phyloP scores from a whole-genome alignment of 2,888 invertebrate species.

The Drosophila kanekoi region DNA sequence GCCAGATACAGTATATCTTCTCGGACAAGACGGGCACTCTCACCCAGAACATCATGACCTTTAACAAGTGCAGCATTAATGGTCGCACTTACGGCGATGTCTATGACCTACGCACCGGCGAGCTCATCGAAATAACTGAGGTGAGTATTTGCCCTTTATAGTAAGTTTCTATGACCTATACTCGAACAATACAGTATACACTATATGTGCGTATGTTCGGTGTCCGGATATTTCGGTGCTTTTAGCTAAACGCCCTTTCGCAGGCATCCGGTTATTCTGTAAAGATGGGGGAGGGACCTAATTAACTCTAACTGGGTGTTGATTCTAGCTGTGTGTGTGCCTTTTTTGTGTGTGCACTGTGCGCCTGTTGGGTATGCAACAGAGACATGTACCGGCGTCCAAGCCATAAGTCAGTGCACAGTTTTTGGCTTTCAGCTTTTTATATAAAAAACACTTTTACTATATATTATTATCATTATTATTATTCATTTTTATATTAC shows the following conservation, averaged over 20 bases:
- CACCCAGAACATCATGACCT: constrained; percentile 99
- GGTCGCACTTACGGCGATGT: constrained; percentile 97
- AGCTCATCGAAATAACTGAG: constrained; percentile 93
- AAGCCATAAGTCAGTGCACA: background rate
- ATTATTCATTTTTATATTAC: too few species aligned
- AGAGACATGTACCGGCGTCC: constrained; percentile 10
- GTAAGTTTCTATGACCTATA: background rate
- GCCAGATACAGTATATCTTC: constrained; percentile 99
- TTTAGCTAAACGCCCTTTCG: constrained; percentile 5
- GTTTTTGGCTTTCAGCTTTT: constrained; percentile 1
- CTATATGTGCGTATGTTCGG: background rate
- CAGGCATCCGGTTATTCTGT: constrained; percentile 1
- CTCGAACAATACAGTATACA: background rate
- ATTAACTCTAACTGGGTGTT: constrained; percentile 13
- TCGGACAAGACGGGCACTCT: constrained; percentile 99
- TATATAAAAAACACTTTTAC: background rate
- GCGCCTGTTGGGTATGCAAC: constrained; percentile 37
- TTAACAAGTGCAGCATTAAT: constrained; percentile 99
- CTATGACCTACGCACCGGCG: constrained; percentile 94
- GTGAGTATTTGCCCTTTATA: constrained; percentile 86
- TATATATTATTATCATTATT: too few species aligned
- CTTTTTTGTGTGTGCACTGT: constrained; percentile 18
- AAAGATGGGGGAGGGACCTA: background rate
- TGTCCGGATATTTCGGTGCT: constrained; percentile 4
- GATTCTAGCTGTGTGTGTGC: constrained; percentile 2